phyloP scores from a whole-genome alignment of 2,888 invertebrate genomes.

The Pyralis farinalis region DNA sequence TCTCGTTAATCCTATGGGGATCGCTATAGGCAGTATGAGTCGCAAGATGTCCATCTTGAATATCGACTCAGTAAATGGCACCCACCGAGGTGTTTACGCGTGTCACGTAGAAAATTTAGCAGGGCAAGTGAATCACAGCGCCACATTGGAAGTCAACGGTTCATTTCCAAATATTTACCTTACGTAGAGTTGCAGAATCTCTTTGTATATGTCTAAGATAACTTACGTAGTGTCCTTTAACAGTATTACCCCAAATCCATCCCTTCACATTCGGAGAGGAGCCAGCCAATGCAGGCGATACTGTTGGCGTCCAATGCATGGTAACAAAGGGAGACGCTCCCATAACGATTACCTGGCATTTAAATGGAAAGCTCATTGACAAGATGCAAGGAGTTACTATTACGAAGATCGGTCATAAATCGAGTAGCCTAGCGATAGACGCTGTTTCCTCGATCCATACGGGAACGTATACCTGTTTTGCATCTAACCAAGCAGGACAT shows the following conservation, averaged over 20 bases:
- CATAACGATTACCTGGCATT: slow-evolving; percentile 87
- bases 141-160: slow-evolving; percentile 88
- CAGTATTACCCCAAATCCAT: slow-evolving; percentile 89
- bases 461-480: slow-evolving; percentile 88
- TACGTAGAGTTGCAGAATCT: too few relatives aligned
- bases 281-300: slow-evolving; percentile 88
- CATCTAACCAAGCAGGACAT: slow-evolving; percentile 84
- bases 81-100: slow-evolving; percentile 87
- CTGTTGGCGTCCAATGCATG: slow-evolving; percentile 87
- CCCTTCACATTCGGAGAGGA: slow-evolving; percentile 90
- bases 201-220: slow-evolving; percentile 20
- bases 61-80: slow-evolving; percentile 85
- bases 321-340: slow-evolving; percentile 91
- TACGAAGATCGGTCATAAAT: slow-evolving; percentile 81
- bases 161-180: slow-evolving; percentile 15
- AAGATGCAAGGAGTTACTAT: slow-evolving; percentile 79
- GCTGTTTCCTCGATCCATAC: slow-evolving; percentile 87
- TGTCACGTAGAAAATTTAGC: slow-evolving; percentile 87
- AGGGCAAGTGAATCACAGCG: slow-evolving; percentile 84
- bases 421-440: slow-evolving; percentile 87
- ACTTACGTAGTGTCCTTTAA: slow-evolving; percentile 23
- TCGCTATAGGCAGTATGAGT: slow-evolving; percentile 82
- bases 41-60: slow-evolving; percentile 84
- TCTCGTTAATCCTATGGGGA: slow-evolving; percentile 77
- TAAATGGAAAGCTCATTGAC: slow-evolving; percentile 83